Conservation (phyloP, 23 tunicate species). For the Corella eumyota region DNA sequence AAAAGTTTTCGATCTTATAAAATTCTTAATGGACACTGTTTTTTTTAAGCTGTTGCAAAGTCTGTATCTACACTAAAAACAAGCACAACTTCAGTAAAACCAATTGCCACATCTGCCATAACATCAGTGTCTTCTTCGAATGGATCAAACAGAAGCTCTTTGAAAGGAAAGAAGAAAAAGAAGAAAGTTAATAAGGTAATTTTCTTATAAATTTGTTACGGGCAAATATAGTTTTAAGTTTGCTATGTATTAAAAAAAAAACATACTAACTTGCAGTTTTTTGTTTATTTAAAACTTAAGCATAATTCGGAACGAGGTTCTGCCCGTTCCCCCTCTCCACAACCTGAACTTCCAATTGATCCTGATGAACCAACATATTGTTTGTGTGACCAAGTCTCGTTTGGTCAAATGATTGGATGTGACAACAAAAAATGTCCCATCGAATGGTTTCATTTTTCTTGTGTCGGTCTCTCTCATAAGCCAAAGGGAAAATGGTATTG, state of each 20-base stretch:
- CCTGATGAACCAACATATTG: slow-evolving; percentile 98
- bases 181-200: slow-evolving; percentile 16
- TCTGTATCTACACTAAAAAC: too few relatives aligned
- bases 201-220: background rate
- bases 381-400: slow-evolving; percentile 88
- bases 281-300: slow-evolving; percentile 5
- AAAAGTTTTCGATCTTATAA: too few relatives aligned
- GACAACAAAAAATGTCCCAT: slow-evolving; percentile 89
- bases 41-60: too few relatives aligned
- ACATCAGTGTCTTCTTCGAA: slow-evolving; percentile 10
- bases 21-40: too few relatives aligned
- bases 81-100: slow-evolving; percentile 14
- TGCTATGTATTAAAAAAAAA: background rate
- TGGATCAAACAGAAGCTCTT: slow-evolving; percentile 6
- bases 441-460: slow-evolving; percentile 90
- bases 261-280: background rate
- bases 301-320: slow-evolving; percentile 11
- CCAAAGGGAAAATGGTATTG: slow-evolving; percentile 92
- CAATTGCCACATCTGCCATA: slow-evolving; percentile 2
- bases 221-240: background rate
- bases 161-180: slow-evolving; percentile 28
- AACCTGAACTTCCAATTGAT: slow-evolving; percentile 71
- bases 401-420: slow-evolving; percentile 96
- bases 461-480: slow-evolving; percentile 68
- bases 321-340: slow-evolving; percentile 46